A percentile compares a stretch with the other conserved stretches of the same genome.
These are phyloP conservation scores for Drosophila incognita DNA, from an alignment of 2,888 invertebrate species.

Conservation along the genomic window DNA sequence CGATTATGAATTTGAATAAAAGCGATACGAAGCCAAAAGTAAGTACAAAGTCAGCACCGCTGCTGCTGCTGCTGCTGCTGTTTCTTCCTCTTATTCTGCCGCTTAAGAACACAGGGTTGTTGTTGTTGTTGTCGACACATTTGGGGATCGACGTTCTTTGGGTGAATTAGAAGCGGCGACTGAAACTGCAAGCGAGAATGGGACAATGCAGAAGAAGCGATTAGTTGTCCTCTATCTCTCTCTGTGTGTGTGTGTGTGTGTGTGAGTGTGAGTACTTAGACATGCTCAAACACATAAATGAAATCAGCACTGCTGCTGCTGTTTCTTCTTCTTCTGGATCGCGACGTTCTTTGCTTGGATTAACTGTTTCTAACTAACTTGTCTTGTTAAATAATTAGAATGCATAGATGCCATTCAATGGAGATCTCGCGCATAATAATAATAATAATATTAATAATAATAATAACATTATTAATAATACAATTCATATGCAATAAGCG, in stretches of 20 bases:
- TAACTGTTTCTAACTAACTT: neutral
- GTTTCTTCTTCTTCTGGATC: neutral
- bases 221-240: slow-evolving; percentile 18
- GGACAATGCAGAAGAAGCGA: neutral
- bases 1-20: slow-evolving; percentile 84
- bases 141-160: slow-evolving; percentile 21
- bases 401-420: neutral
- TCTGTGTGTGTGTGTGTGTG: neutral
- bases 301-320: neutral
- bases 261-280: neutral
- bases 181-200: neutral
- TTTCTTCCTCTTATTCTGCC: slow-evolving; percentile 7
- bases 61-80: neutral
- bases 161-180: slow-evolving; percentile 67
- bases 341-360: neutral
- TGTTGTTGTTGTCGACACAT: slow-evolving; percentile 10
- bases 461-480: neutral
- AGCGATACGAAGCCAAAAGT: slow-evolving; percentile 77
- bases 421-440: neutral
- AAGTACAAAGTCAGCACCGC: slow-evolving; percentile 55
- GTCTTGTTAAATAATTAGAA: neutral
- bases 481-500: neutral
- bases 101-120: slow-evolving; percentile 39
- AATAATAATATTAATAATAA: neutral
- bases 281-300: neutral